Evolutionary conservation across 2,797 vertebrate species (phyloP), one percentile per base, ranked within the genome.

Genomic region (Vultur gryphus): DNA sequence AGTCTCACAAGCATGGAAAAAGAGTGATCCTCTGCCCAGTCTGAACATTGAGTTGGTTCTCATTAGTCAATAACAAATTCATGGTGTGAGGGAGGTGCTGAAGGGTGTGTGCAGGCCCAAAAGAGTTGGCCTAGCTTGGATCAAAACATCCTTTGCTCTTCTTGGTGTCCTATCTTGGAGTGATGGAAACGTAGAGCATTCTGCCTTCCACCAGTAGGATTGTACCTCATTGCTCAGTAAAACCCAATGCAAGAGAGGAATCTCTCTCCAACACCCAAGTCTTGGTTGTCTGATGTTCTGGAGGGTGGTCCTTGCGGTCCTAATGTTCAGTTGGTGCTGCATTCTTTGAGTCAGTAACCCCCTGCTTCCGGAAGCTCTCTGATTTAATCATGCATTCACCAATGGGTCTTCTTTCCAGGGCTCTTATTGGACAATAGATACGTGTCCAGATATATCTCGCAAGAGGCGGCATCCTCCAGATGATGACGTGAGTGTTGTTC

Each of bases 341-440:
- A 15, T 70, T 25, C 43, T 39, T 43, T 54, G 37, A 78, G 18
- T 73, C 37, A 67, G 55, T 70, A 73, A 48, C 16, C 20, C 12
- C 6, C 31, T 69, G 5, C 73, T 82, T 71, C 29, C 78, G 75
- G 41, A 84, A 67, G 12, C 24, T 72, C 35, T 62, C 35, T 33
- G 35, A 51, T 93, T 78, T 77, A 54, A 21, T 62, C 29, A 9
- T 61, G 20, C n/a, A 73, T 65, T 96, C 87, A 96, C 71, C 43
- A 54, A 3, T 84, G 94, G 72, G 2, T 94, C 97, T 87, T 96
- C 41, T 96, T 98, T 97, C 25, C 61, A 99, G 99, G 99, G 99
- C 51, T 99, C 99, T 43, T 99, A 99, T 16, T 99, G 99, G 99
- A 99, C 99, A 31, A 99, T 99, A 97, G 99, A 99, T 89, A 99